Evolutionary conservation across 92 coral and sea anemone genomes (phyloP).

Genomic region (Muricea muricata): DNA sequence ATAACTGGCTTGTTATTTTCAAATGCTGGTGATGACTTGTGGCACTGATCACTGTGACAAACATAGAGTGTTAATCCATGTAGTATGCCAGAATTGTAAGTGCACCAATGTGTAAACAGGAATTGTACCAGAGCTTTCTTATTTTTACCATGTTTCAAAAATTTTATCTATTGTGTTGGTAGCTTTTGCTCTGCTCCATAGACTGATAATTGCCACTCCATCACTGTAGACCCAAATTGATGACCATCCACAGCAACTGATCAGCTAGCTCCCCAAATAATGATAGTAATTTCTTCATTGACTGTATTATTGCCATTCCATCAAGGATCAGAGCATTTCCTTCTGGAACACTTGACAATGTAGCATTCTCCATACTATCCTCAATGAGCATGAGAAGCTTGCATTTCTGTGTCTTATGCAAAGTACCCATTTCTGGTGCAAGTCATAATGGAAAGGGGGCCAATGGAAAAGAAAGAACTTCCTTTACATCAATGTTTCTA

Average conservation of each 20-base stretch:
- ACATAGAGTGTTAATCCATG: not conserved
- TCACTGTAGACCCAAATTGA: constrained; percentile 60
- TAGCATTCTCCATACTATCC: constrained; percentile 1
- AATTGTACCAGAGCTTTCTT: constrained; percentile 29
- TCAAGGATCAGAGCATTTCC: constrained; percentile 68
- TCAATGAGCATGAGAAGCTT: constrained; percentile 1
- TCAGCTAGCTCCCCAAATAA: constrained; percentile 71
- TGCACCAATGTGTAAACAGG: constrained; percentile 3
- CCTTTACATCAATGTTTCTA: constrained; percentile 27
- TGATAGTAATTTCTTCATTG: constrained; percentile 56
- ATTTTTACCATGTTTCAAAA: constrained; percentile 55
- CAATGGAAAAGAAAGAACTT: constrained; percentile 19
- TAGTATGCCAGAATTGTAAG: not conserved
- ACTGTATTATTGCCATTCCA: constrained; percentile 71
- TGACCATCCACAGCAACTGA: constrained; percentile 47
- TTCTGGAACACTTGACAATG: not conserved
- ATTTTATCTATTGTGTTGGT: constrained; percentile 71
- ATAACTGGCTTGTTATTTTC: not conserved
- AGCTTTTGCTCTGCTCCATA: constrained; percentile 16
- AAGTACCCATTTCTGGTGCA: constrained; percentile 11
- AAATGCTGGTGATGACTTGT: not conserved
- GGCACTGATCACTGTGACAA: constrained; percentile 12
- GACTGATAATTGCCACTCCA: constrained; percentile 23
- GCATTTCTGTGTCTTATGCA: constrained; percentile 41
- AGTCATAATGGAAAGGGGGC: constrained; percentile 18